Conservation (phyloP, 2,113 vertebrate genomes). For the Ia io region DNA sequence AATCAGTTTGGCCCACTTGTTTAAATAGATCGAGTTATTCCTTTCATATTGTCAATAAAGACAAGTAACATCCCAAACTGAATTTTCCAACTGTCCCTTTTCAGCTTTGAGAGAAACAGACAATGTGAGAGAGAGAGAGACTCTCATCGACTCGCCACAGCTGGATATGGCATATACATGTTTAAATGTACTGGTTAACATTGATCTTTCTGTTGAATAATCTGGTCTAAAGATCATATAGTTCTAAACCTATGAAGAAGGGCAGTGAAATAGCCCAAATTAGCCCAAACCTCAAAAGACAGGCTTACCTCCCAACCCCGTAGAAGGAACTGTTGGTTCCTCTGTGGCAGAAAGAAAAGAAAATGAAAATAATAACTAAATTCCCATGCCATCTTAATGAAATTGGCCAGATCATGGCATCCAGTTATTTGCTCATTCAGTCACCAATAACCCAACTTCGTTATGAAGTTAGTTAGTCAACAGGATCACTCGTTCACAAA, state of each 20-base stretch:
- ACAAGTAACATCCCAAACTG: background rate
- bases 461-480: background rate
- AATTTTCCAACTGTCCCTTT: slow-evolving; percentile 15
- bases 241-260: background rate
- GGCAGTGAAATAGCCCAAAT: background rate
- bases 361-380: background rate
- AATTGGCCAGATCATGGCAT: background rate
- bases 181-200: background rate
- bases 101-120: background rate
- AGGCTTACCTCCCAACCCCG: slow-evolving; percentile 70
- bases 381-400: background rate
- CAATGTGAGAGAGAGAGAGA: background rate
- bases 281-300: slow-evolving; percentile 12
- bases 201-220: background rate
- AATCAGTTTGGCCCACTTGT: background rate
- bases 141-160: background rate
- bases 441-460: background rate
- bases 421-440: background rate
- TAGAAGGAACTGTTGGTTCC: slow-evolving; percentile 70
- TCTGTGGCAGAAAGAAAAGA: slow-evolving; percentile 73
- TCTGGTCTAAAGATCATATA: background rate
- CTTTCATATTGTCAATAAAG: slow-evolving; percentile 8
- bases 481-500: background rate
- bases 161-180: background rate
- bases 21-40: background rate